Evolutionary conservation across 2,888 invertebrate species (phyloP).

Genomic region (Bursaphelenchus okinawaensis): DNA sequence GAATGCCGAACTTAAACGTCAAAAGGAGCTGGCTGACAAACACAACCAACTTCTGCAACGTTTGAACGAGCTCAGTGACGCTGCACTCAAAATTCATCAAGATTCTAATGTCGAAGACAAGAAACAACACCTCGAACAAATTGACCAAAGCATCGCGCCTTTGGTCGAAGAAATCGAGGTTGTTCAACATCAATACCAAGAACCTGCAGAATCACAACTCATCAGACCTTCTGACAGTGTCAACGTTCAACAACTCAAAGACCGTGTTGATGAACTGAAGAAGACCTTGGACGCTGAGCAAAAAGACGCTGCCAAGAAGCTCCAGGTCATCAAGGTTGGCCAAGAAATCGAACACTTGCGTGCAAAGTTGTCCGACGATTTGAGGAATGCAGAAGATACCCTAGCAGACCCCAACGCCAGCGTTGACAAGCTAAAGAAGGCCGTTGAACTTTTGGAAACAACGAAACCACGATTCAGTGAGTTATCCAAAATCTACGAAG

Average conservation of each 20-base stretch:
- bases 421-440: slow-evolving; percentile 5
- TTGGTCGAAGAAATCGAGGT: slow-evolving; percentile 12
- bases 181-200: neutral
- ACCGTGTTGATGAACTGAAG: slow-evolving; percentile 2
- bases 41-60: slow-evolving; percentile 11
- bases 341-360: slow-evolving; percentile 3
- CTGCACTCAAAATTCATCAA: slow-evolving; percentile 21
- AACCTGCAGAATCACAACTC: neutral
- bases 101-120: slow-evolving; percentile 8
- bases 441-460: neutral
- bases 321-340: neutral
- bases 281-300: slow-evolving; percentile 4
- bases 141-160: slow-evolving; percentile 7
- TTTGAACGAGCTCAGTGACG: slow-evolving; percentile 21
- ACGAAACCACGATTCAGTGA: neutral
- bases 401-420: slow-evolving; percentile 8
- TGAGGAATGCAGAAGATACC: neutral
- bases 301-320: neutral
- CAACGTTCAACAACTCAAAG: neutral
- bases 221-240: neutral
- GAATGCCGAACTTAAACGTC: slow-evolving; percentile 21
- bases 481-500: neutral
- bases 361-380: neutral
- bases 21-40: slow-evolving; percentile 20
- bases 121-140: slow-evolving; percentile 2